Base-by-base conservation (phyloP, 2,888 invertebrate genomes). In the Acrobasis repandana region DNA sequence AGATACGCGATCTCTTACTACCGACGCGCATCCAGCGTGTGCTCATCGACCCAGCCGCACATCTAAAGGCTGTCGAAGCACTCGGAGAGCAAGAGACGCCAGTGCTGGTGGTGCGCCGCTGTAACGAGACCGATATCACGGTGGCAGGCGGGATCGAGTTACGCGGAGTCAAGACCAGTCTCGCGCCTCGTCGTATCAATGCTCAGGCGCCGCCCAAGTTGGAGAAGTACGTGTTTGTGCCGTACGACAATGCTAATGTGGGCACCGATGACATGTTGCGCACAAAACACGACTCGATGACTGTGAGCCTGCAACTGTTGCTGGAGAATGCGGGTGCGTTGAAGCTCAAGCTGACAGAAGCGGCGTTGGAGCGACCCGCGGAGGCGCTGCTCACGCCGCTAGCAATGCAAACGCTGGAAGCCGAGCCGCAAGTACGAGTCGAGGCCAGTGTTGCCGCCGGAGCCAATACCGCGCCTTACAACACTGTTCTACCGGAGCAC, bases 21-120 rank as follows among this genome's bases (percentile, higher is more conserved):
- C 98, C 98, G 0, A 98, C 98, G 36, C 94, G 98, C 63, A 93
- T 99, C 63, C 96, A 97, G 80, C 94, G 95, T 71, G 94, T 95
- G 6, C 92, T 96, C 20, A 95, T 98, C 63, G 95, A 98, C 87
- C 98, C 98, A 0, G 79, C 83, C 50, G 93, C 93, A 70, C 98
- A 98, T 73, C 84, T 86, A 64, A 82, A 86, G 1, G 54, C 54
- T 11, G 2, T 54, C 56, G 73, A 87, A 15, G 75, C 76, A n/a
- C 43, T 43, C 14, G 50, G 71, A 67, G 68, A 71, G 67, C 69
- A 77, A 74, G 62, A 68, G 51, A 86, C 85, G 46, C 71, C 96
- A 49, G 93, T 94, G 47, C 70, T 96, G 50, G 93, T 94, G 10
- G 95, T 97, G 20, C 93, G 93, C 75, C 95, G 94, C 93, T 95